Base-by-base conservation (phyloP, 2,113 vertebrate genomes). In the Hyaena hyaena region DNA sequence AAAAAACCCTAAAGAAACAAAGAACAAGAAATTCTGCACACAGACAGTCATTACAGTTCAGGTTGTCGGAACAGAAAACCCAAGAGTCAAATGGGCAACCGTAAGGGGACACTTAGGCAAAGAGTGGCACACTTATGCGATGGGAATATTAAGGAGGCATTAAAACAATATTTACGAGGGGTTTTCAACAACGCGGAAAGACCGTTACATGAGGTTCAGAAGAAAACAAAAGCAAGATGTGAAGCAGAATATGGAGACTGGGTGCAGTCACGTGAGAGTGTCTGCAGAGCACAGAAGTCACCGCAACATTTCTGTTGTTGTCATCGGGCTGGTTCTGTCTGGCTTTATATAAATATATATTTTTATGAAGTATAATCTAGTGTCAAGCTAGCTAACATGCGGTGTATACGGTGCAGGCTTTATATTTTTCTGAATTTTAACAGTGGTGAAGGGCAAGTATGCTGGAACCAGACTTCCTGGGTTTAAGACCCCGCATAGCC, bases 351-450 rank as follows among this genome's bases (percentile, higher is more conserved):
- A 12, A 23, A 17, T 58, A 21, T 23, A n/a, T 71, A 12, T 69
- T 55, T 45, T 50, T 43, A 69, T 90, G 50, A 61, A 19, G 21
- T 24, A 61, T 61, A 23, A 61, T 23, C 8, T 61, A 61, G 8
- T 61, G 58, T 61, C 21, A 19, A 61, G 21, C 23, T 61, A 61
- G 19, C 58, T 61, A 61, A 61, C 21, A 24, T 61, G 58, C 0
- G 7, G 58, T 61, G 17, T 61, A 61, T 21, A 58, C 7, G 24
- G 58, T 61, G 58, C 23, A 21, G 58, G 58, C 10, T 74, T 83
- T 80, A 21, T 76, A 68, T 63, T 92, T 93, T 91, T 90, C 12
- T 77, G 26, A 61, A 80, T 84, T 73, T 90, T 71, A 90, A n/a
- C 7, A 94, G 43, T 43, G 5, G 9, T 55, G n/a, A 96, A 80